phyloP scores from a whole-genome alignment of 2,797 vertebrate species.

The Parotocinclus haroldoi region DNA sequence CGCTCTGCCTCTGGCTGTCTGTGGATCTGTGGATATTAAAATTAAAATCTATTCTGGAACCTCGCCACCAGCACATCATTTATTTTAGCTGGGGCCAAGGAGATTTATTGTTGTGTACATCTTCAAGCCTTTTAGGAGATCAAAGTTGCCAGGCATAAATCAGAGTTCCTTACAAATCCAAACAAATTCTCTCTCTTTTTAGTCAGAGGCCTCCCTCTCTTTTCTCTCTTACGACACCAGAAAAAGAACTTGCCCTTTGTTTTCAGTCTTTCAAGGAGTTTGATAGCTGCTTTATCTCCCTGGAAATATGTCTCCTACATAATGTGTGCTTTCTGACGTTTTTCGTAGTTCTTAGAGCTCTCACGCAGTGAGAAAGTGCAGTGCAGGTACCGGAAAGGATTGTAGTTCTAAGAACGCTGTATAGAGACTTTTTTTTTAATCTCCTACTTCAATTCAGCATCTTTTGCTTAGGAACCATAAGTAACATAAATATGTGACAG shows the following conservation, averaged over 20 bases:
- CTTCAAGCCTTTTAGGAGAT: constrained; percentile 71
- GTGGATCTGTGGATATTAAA: constrained; percentile 46
- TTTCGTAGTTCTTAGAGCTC: too few species aligned
- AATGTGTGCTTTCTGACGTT: too few species aligned
- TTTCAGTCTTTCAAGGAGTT: neutral
- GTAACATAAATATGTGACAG: too few species aligned
- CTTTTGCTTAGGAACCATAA: too few species aligned
- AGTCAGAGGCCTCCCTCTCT: neutral
- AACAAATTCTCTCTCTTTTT: constrained; percentile 37
- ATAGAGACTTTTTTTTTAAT: too few species aligned
- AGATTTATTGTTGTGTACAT: constrained; percentile 74
- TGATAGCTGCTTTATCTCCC: too few species aligned
- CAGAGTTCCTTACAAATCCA: constrained; percentile 62
- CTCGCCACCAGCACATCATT: constrained; percentile 65
- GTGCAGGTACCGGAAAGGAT: too few species aligned
- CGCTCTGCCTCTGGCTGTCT: constrained; percentile 33
- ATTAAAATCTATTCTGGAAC: constrained; percentile 67
- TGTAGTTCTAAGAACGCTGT: too few species aligned
- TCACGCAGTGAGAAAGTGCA: too few species aligned
- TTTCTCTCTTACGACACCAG: constrained; percentile 1
- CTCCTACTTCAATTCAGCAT: too few species aligned
- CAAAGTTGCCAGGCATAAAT: constrained; percentile 71
- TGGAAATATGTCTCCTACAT: too few species aligned
- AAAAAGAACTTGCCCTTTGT: constrained; percentile 2
- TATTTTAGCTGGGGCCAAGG: constrained; percentile 65